Conservation (phyloP, 2,113 vertebrate species). For the Neolamprologus variostigma region DNA sequence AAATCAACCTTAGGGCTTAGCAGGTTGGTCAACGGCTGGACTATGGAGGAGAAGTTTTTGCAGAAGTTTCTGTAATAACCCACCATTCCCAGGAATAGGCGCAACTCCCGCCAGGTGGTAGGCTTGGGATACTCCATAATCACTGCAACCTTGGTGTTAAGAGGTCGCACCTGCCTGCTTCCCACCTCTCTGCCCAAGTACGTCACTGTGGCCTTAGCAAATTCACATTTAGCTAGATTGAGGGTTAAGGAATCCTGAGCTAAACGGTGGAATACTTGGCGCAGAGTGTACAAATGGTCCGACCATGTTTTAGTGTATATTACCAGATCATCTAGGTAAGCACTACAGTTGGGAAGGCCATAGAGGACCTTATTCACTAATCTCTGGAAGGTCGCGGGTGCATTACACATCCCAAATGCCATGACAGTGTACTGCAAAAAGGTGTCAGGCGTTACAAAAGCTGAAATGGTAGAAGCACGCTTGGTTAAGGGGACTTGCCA, state of each 20-base stretch:
- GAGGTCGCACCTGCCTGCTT: not conserved
- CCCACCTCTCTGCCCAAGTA: not conserved
- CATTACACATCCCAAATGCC: not conserved
- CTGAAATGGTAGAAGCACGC: not conserved
- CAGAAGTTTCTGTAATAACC: not conserved
- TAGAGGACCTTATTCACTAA: not conserved
- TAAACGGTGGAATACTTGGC: not conserved
- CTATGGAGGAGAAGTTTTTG: not conserved
- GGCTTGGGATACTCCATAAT: not conserved
- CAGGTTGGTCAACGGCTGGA: not conserved
- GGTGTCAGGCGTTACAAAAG: not conserved
- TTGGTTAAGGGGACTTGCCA: not conserved
- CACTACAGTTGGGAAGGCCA: not conserved
- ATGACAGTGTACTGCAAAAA: not conserved
- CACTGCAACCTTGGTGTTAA: fast-evolving
- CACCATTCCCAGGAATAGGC: not conserved
- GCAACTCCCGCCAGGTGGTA: fast-evolving
- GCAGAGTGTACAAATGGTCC: not conserved
- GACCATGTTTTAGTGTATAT: not conserved
- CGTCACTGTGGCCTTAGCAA: not conserved
- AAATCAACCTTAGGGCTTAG: not conserved
- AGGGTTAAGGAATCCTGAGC: not conserved
- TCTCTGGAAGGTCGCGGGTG: not conserved
- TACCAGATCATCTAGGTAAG: not conserved
- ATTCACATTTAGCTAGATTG: not conserved